A percentile compares a stretch with the other conserved stretches of the same genome.
phyloP scores from a whole-genome alignment of 2,113 vertebrate genomes.

The Tenebrosternarchus preto region DNA sequence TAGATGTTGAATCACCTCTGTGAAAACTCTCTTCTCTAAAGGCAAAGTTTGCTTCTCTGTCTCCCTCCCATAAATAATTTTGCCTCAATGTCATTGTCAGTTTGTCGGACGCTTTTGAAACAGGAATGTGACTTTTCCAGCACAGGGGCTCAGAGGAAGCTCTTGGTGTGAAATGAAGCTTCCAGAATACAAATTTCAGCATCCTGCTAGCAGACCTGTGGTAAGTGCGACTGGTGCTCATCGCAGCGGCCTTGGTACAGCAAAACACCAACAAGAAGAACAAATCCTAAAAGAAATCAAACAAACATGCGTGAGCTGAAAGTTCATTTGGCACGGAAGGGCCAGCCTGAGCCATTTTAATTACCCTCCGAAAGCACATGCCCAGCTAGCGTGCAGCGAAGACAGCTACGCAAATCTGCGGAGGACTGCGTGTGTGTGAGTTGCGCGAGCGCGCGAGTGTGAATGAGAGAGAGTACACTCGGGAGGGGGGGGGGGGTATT shows the following conservation, averaged over 20 bases:
- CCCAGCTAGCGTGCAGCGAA: background rate
- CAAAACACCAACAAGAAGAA: background rate
- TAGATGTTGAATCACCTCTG: slow-evolving; percentile 36
- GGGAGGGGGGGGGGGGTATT: slow-evolving; percentile 8
- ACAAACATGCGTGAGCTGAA: background rate
- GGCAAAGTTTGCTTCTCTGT: slow-evolving; percentile 44
- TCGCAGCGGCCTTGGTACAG: background rate
- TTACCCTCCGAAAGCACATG: slow-evolving; percentile 16
- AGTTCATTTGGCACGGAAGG: background rate
- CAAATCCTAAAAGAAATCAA: background rate
- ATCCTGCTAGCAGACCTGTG: slow-evolving; percentile 11
- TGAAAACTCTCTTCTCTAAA: slow-evolving; percentile 32
- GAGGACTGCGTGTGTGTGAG: slow-evolving; percentile 9
- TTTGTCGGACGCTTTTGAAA: slow-evolving; percentile 47
- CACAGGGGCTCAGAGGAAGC: slow-evolving; percentile 45
- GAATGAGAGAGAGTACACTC: background rate
- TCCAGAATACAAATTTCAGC: slow-evolving; percentile 48
- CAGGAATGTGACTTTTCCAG: slow-evolving; percentile 44
- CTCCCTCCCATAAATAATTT: slow-evolving; percentile 42
- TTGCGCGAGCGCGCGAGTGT: background rate
- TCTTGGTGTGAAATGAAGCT: slow-evolving; percentile 25
- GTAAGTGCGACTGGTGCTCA: background rate
- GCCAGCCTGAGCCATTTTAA: slow-evolving; percentile 17
- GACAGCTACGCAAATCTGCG: background rate
- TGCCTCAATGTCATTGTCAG: slow-evolving; percentile 50